Percentiles rank a stretch among this genome's conserved stretches.
Conservation (phyloP, 1,140 invertebrate genomes). For the Aphidius ervi region DNA sequence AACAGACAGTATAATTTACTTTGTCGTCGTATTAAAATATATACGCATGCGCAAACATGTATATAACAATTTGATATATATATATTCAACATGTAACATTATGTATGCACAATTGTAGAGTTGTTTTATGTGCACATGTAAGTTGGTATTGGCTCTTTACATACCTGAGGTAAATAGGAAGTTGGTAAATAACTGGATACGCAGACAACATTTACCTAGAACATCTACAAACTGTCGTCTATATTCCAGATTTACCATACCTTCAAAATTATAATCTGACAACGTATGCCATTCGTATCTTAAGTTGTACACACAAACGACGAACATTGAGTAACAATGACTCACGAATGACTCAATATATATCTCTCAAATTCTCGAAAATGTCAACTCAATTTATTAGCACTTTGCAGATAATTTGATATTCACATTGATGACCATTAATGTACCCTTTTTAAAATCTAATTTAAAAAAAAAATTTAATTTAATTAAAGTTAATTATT, state of each 20-base stretch:
- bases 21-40: conserved; percentile 1
- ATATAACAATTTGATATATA: too few species aligned
- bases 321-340: neutral
- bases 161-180: conserved; percentile 13
- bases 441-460: too few species aligned
- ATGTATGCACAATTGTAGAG: conserved; percentile 1
- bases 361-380: conserved; percentile 1
- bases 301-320: neutral
- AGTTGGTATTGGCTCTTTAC: conserved; percentile 16
- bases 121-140: neutral
- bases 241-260: too few species aligned
- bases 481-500: too few species aligned
- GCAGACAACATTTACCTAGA: conserved; percentile 14
- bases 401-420: conserved; percentile 20
- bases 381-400: conserved; percentile 24
- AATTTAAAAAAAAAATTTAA: too few species aligned
- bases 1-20: conserved; percentile 28
- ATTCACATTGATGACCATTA: neutral
- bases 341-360: too few species aligned
- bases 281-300: too few species aligned
- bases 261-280: too few species aligned
- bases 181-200: conserved; percentile 18
- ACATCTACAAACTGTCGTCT: conserved; percentile 1
- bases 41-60: conserved; percentile 6
- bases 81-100: neutral